These are phyloP conservation scores for Galaxias olidus DNA, from an alignment of 2,797 vertebrate species.

Conservation along the genomic window DNA sequence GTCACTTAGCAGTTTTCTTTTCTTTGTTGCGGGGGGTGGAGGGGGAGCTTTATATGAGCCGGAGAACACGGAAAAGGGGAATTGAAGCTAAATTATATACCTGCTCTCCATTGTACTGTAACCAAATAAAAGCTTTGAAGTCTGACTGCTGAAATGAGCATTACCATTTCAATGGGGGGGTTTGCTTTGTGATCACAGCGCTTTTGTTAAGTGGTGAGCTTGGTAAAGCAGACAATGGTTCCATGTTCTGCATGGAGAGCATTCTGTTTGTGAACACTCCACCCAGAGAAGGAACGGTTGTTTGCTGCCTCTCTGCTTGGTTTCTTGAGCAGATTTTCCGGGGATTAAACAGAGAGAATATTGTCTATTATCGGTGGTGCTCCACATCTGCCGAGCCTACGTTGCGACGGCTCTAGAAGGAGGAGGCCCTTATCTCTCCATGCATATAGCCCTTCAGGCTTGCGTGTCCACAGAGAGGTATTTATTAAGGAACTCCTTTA, in stretches of 20 bases:
- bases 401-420: constrained; percentile 52
- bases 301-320: constrained; percentile 54
- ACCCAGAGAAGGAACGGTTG: constrained; percentile 55
- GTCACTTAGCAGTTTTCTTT: constrained; percentile 36
- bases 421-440: constrained; percentile 62
- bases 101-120: constrained; percentile 43
- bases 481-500: constrained; percentile 63
- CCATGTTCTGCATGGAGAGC: constrained; percentile 58
- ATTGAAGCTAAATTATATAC: constrained; percentile 51
- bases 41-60: constrained; percentile 20
- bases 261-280: constrained; percentile 59
- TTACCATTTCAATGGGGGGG: constrained; percentile 72
- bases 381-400: constrained; percentile 56
- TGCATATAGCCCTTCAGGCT: constrained; percentile 58
- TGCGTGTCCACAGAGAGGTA: constrained; percentile 51
- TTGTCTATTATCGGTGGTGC: constrained; percentile 57
- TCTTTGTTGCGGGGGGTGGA: background rate
- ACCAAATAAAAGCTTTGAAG: constrained; percentile 57
- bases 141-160: constrained; percentile 59
- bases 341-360: constrained; percentile 69
- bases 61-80: constrained; percentile 41
- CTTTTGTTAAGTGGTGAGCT: constrained; percentile 62
- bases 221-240: constrained; percentile 63
- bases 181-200: constrained; percentile 50
- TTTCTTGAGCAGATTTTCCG: constrained; percentile 65